A percentile compares a stretch with the other conserved stretches of the same genome.
Conservation (phyloP, 1,140 invertebrate species). For the Trichogramma pretiosum region DNA sequence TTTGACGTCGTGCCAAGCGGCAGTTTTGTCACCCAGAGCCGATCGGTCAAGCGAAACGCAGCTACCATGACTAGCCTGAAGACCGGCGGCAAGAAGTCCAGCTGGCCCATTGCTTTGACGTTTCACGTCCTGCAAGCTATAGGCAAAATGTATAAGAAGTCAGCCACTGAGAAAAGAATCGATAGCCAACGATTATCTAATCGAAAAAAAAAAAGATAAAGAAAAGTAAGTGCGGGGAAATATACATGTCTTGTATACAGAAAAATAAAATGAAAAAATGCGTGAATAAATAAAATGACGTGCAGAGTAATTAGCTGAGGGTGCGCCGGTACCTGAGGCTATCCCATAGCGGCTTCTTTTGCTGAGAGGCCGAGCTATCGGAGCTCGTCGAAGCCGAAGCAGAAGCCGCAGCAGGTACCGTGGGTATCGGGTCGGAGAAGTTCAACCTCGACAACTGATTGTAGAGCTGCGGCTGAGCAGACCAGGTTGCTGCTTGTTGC, state of each 20-base stretch:
- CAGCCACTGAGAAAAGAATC: too few species aligned
- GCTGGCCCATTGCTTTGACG: slow-evolving; percentile 23
- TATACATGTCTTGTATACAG: too few species aligned
- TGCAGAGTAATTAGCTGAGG: slow-evolving; percentile 13
- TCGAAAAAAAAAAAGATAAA: too few species aligned
- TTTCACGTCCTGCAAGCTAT: slow-evolving; percentile 14
- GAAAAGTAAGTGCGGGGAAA: too few species aligned
- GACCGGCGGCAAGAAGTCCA: slow-evolving; percentile 12
- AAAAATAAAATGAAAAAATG: too few species aligned
- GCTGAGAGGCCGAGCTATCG: slow-evolving; percentile 7
- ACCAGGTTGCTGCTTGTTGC: too few species aligned
- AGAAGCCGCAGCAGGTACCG: not conserved
- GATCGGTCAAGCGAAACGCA: slow-evolving; percentile 24
- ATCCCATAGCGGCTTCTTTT: slow-evolving; percentile 12
- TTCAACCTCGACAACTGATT: slow-evolving; percentile 10
- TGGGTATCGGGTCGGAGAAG: slow-evolving; percentile 1
- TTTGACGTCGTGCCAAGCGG: slow-evolving; percentile 19
- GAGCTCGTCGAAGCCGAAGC: slow-evolving; percentile 8
- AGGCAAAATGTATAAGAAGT: too few species aligned
- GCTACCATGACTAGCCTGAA: slow-evolving; percentile 30
- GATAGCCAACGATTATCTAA: too few species aligned
- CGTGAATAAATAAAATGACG: too few species aligned
- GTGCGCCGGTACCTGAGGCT: slow-evolving; percentile 15
- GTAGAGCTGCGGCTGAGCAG: not conserved
- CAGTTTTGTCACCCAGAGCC: slow-evolving; percentile 24